Conservation (phyloP, 2,888 invertebrate genomes). For the Lysandra bellargus region DNA sequence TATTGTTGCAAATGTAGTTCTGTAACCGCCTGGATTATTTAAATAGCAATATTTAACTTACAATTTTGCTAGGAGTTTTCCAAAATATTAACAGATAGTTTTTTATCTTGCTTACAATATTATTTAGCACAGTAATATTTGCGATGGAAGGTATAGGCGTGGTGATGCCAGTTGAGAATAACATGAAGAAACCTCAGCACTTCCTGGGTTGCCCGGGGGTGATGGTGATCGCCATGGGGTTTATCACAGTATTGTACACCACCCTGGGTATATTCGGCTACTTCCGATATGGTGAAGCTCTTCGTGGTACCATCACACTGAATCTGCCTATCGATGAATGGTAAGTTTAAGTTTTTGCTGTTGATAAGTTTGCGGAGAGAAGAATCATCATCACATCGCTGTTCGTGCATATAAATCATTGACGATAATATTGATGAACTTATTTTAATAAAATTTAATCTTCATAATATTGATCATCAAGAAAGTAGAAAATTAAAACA, state of each 20-base stretch:
- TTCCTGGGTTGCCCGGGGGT: conserved; percentile 92
- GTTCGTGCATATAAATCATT: too few relatives aligned
- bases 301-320: conserved; percentile 89
- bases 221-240: conserved; percentile 90
- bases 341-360: conserved; percentile 63
- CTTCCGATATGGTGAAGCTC: conserved; percentile 87
- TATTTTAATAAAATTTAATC: too few relatives aligned
- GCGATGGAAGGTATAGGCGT: conserved; percentile 98
- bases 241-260: conserved; percentile 88
- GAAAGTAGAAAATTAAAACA: too few relatives aligned
- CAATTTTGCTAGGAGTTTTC: not conserved
- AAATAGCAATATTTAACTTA: not conserved
- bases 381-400: too few relatives aligned
- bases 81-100: not conserved
- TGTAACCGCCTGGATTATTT: not conserved
- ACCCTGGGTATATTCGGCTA: conserved; percentile 94
- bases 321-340: conserved; percentile 86
- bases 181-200: conserved; percentile 90
- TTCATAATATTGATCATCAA: too few relatives aligned
- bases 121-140: conserved; percentile 92
- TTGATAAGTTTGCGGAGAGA: not conserved
- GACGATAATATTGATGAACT: too few relatives aligned
- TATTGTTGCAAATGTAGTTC: not conserved
- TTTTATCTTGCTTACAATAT: not conserved
- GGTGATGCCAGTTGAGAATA: conserved; percentile 95